Percentiles rank a stretch among this genome's conserved stretches.
These are phyloP conservation scores for Rambutsinella grinnellia DNA, from an alignment of 2,888 invertebrate species.

Conservation along the genomic window DNA sequence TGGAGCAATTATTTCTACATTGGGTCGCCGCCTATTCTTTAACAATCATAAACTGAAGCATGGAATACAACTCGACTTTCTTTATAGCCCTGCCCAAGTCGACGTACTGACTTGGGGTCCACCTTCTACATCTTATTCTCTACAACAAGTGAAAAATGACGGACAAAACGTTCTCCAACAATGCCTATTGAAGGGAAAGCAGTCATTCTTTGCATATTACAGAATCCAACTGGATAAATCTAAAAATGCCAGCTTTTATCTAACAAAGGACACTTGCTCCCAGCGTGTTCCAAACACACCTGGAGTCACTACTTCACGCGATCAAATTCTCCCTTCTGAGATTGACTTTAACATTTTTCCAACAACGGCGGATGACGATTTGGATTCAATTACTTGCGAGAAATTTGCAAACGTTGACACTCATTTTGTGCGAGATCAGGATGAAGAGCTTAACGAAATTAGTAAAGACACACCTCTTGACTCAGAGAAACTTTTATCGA, in stretches of 20 bases:
- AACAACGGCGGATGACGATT: conserved; percentile 15
- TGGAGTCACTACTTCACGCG: background rate
- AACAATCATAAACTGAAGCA: conserved; percentile 42
- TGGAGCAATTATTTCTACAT: conserved; percentile 43
- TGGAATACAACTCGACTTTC: conserved; percentile 37
- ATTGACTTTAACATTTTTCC: conserved; percentile 46
- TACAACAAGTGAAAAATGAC: conserved; percentile 20
- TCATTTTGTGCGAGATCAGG: conserved; percentile 1
- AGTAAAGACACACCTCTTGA: background rate
- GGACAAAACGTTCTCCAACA: conserved; percentile 16
- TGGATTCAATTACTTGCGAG: conserved; percentile 11
- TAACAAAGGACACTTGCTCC: conserved; percentile 37
- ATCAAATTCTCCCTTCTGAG: conserved; percentile 36
- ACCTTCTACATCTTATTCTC: conserved; percentile 6
- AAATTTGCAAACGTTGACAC: conserved; percentile 17
- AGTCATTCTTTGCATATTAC: conserved; percentile 48
- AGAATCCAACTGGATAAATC: conserved; percentile 22
- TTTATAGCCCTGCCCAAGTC: conserved; percentile 36
- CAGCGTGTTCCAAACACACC: background rate
- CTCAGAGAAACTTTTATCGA: background rate
- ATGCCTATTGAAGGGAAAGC: conserved; percentile 48
- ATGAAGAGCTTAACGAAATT: background rate
- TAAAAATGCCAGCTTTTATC: conserved; percentile 30
- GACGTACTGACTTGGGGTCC: conserved; percentile 48
- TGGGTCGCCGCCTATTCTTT: conserved; percentile 41